Evolutionary conservation across 1,140 invertebrate genomes (phyloP).

Genomic region (Aleiodes sp.): DNA sequence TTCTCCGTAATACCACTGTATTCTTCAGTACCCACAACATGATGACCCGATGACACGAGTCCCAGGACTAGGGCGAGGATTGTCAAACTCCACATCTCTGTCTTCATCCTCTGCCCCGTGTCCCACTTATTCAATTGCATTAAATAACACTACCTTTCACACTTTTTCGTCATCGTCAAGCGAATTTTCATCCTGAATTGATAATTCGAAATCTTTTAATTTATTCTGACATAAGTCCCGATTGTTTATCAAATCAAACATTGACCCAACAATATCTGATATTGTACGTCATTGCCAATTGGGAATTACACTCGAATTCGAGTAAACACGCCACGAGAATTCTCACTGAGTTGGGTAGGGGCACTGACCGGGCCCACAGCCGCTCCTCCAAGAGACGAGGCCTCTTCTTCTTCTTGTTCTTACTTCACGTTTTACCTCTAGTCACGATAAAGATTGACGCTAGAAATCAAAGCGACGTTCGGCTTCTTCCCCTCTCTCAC

Average conservation of each 20-base stretch:
- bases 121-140: constrained; percentile 12
- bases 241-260: not conserved
- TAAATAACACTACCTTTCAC: constrained; percentile 54
- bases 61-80: constrained; percentile 53
- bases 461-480: constrained; percentile 13
- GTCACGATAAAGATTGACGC: constrained; percentile 16
- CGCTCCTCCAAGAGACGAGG: constrained; percentile 54
- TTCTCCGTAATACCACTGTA: constrained; percentile 35
- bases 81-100: constrained; percentile 47
- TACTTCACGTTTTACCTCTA: not conserved
- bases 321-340: constrained; percentile 45
- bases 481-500: not conserved
- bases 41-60: constrained; percentile 38
- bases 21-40: constrained; percentile 34
- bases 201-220: not conserved
- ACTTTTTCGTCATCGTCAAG: constrained; percentile 54
- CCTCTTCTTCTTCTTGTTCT: constrained; percentile 45
- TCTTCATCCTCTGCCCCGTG: not conserved
- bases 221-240: not conserved
- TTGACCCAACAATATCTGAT: not conserved
- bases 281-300: not conserved
- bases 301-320: constrained; percentile 35
- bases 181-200: constrained; percentile 36
- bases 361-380: constrained; percentile 64
- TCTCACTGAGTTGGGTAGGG: constrained; percentile 44